A percentile compares a stretch with the other conserved stretches of the same genome.
phyloP scores from a whole-genome alignment of 2,888 invertebrate genomes.

The Eristalis arbustorum region DNA sequence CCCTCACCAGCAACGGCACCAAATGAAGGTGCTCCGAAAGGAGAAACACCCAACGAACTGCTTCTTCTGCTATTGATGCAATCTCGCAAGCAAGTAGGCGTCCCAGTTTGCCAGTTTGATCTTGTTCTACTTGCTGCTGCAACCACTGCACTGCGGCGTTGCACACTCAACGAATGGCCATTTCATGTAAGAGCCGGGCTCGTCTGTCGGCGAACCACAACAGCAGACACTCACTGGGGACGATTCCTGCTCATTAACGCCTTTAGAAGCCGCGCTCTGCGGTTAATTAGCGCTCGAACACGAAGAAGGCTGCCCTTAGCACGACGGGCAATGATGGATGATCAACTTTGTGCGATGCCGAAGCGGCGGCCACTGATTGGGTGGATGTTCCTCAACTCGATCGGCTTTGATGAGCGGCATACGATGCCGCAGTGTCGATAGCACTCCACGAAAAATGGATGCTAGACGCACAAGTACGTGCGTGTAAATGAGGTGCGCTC shows the following conservation, averaged over 20 bases:
- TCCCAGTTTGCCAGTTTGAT: conserved; percentile 13
- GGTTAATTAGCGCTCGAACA: conserved; percentile 66
- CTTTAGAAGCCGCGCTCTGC: conserved; percentile 59
- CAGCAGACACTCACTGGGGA: conserved; percentile 45
- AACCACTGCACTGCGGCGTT: neutral
- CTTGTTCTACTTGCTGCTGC: conserved; percentile 1
- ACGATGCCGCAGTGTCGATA: neutral
- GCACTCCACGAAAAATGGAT: neutral
- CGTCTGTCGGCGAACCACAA: conserved; percentile 29
- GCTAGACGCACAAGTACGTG: neutral
- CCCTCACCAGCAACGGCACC: neutral
- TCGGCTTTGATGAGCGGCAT: neutral
- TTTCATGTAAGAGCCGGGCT: conserved; percentile 12
- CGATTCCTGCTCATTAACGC: conserved; percentile 67
- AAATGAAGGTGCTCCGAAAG: neutral
- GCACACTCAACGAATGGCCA: conserved; percentile 35
- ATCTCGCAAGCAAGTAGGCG: conserved; percentile 39
- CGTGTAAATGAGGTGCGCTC: neutral
- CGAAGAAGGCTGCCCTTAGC: conserved; percentile 68
- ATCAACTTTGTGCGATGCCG: conserved; percentile 60
- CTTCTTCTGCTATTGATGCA: neutral
- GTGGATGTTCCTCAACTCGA: neutral
- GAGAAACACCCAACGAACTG: neutral
- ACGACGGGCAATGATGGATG: conserved; percentile 61
- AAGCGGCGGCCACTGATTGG: conserved; percentile 64